Evolutionary conservation across 2,888 invertebrate species (phyloP).

Genomic region (Kuschelorhynchus macadamiae): DNA sequence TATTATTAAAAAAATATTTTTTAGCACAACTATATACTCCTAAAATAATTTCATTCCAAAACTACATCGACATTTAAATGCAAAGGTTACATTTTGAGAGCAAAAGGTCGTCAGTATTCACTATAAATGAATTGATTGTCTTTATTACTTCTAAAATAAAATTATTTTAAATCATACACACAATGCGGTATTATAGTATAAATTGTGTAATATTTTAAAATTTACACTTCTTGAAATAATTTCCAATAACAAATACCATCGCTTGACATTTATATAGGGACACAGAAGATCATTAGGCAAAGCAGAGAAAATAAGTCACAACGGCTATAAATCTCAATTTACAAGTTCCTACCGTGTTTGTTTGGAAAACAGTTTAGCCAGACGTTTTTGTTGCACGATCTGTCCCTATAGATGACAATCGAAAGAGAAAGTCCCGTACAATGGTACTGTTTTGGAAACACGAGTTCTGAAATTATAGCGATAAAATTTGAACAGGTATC

Average conservation of each 20-base stretch:
- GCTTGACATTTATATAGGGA: not conserved
- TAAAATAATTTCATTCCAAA: too few species aligned
- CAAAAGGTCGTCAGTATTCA: too few species aligned
- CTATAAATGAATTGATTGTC: too few species aligned
- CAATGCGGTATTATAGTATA: too few species aligned
- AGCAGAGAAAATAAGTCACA: conserved; percentile 15
- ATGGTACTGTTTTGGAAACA: conserved; percentile 47
- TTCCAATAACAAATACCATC: not conserved
- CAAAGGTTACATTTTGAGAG: too few species aligned
- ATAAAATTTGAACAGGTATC: not conserved
- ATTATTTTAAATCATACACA: too few species aligned
- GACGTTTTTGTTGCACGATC: conserved; percentile 36
- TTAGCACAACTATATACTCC: too few species aligned
- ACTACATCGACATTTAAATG: too few species aligned
- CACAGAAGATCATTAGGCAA: conserved; percentile 6
- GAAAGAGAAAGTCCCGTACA: conserved; percentile 50
- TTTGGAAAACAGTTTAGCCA: conserved; percentile 50
- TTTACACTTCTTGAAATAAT: too few species aligned
- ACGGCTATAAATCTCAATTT: conserved; percentile 32
- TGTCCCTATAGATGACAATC: conserved; percentile 44
- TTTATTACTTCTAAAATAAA: too few species aligned
- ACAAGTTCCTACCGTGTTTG: conserved; percentile 48
- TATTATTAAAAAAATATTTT: too few species aligned
- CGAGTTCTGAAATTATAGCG: conserved; percentile 22
- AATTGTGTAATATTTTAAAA: too few species aligned